phyloP scores from a whole-genome alignment of 2,888 invertebrate genomes.

The Ctenicera cuprea region DNA sequence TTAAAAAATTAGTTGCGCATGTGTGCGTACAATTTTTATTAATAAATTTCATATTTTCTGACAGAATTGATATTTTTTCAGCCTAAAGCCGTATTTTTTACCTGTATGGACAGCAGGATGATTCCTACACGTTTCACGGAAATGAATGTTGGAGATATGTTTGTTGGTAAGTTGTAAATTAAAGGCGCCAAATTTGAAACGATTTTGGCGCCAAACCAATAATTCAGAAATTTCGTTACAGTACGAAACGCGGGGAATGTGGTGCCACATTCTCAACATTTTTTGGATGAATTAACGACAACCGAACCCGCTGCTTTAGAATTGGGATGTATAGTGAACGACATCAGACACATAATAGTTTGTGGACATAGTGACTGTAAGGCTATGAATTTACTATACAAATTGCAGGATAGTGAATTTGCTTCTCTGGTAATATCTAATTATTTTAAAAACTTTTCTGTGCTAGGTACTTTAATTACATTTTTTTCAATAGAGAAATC shows the following conservation, averaged over 20 bases:
- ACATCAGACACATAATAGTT: conserved; percentile 94
- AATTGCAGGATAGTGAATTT: conserved; percentile 86
- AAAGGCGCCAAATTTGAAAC: neutral
- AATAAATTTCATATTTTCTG: too few relatives aligned
- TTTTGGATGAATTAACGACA: conserved; percentile 89
- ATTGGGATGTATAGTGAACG: conserved; percentile 93
- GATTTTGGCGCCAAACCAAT: neutral
- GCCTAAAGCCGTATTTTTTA: conserved; percentile 98
- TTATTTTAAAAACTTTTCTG: neutral
- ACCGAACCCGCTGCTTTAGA: conserved; percentile 98
- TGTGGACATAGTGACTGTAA: conserved; percentile 99
- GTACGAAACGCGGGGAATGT: conserved; percentile 98
- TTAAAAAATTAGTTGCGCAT: neutral
- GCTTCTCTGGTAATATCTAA: conserved; percentile 77
- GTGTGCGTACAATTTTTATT: neutral
- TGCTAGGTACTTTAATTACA: too few relatives aligned
- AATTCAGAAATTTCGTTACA: conserved; percentile 70
- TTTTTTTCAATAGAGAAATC: conserved; percentile 76
- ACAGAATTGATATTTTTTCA: conserved; percentile 71
- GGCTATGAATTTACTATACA: conserved; percentile 95
- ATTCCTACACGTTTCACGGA: conserved; percentile 96
- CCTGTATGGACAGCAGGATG: conserved; percentile 99
- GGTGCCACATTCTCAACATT: conserved; percentile 93
- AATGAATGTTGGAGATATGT: conserved; percentile 98
- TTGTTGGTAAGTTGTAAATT: conserved; percentile 83